Base-by-base conservation (phyloP, 2,113 vertebrate species). In the Desmodus rotundus region DNA sequence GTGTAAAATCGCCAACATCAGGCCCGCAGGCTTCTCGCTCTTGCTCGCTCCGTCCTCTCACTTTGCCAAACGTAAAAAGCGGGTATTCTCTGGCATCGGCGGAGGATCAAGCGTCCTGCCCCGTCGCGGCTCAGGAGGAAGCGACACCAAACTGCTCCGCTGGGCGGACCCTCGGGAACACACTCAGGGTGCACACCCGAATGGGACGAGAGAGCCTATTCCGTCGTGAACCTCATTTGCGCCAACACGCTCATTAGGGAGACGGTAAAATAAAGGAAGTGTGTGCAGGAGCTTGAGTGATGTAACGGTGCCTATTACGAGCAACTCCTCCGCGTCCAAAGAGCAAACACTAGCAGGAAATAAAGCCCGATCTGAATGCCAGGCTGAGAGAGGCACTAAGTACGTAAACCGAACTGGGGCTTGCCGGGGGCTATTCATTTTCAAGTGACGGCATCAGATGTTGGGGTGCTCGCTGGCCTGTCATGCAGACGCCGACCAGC, bases 271-370 rank as follows among this genome's bases (percentile, higher is more conserved):
- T 38, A 91, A 94, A 96, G 84, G 52, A 67, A 89, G 63, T 36
- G 1, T 16, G 31, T 68, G 94, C 86, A 91, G 77, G 77, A 78
- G 93, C 94, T 33, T 22, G 41, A 73, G 33, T 78, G 50, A 65
- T 85, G 10, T 4, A 86, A 56, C 16, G 4, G 61, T 36, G 70
- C 43, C 5, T 45, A 2, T 93, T 81, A 58, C 22, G 31, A 20
- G 54, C 43, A 63, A 78, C 0, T 17, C 93, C 36, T 72, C 67
- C 80, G 94, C 88, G 56, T 96, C 81, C 77, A 47, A 89, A 95
- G 76, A 97, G 91, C 45, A 97, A 97, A 93, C 93, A 94, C 82
- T 73, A 80, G 74, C 47, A 56, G 80, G 82, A 76, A 87, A 72
- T 52, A 19, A 83, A 83, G 17, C 63, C 63, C 41, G 7, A 20